Percentiles rank a stretch among this genome's conserved stretches.
phyloP scores from a whole-genome alignment of 2,797 vertebrate species.

The Austrolebias charrua region DNA sequence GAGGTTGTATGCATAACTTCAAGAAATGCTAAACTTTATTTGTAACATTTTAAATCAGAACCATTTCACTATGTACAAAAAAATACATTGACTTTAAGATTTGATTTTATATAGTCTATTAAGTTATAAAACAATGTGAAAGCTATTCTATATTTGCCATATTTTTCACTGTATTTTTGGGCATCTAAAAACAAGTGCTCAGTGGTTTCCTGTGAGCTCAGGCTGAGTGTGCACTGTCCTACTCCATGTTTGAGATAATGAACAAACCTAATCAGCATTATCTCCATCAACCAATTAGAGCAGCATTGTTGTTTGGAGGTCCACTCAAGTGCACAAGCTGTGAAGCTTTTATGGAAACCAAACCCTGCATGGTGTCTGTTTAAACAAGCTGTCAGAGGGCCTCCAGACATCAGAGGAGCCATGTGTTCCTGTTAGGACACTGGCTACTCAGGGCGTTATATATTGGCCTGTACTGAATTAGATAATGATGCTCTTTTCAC shows the following conservation, averaged over 20 bases:
- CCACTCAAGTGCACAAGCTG: neutral
- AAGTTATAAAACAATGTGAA: no score
- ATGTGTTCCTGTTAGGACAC: constrained; percentile 10
- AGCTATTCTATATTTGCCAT: neutral
- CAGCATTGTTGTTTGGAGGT: neutral
- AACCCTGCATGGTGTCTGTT: neutral
- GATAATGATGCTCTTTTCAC: constrained; percentile 8
- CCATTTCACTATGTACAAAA: no score
- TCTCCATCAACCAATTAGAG: neutral
- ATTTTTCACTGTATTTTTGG: neutral
- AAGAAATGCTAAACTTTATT: no score
- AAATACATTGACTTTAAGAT: no score
- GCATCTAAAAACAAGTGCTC: neutral
- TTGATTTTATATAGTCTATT: no score
- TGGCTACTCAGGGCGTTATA: constrained; percentile 12
- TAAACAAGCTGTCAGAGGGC: constrained; percentile 13
- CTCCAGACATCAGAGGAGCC: constrained; percentile 6
- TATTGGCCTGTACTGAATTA: neutral
- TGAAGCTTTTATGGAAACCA: constrained; percentile 19
- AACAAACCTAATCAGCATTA: neutral
- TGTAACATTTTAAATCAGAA: no score
- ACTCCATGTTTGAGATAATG: neutral
- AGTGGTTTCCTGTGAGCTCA: neutral
- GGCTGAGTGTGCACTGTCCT: neutral
- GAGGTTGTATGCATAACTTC: no score